A percentile compares a stretch with the other conserved stretches of the same genome.
These are phyloP conservation scores for Drosophila hydei DNA, from an alignment of 1,140 invertebrate genomes.

Conservation along the genomic window DNA sequence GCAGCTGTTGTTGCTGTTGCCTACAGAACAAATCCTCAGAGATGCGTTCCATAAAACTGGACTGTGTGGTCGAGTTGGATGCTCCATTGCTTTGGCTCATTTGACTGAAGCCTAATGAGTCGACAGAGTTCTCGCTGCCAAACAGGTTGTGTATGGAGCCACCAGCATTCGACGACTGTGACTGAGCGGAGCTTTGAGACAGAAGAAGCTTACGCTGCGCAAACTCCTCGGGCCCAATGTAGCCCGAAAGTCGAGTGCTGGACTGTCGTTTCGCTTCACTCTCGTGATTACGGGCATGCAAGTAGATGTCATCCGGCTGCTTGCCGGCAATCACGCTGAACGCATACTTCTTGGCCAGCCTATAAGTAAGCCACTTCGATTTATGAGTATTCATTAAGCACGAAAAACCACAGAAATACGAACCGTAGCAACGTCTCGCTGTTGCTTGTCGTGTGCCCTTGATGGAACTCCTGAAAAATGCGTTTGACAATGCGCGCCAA, in stretches of 20 bases:
- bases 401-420: not conserved
- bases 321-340: conserved; percentile 85
- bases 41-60: conserved; percentile 64
- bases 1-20: conserved; percentile 36
- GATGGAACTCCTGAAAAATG: conserved; percentile 80
- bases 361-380: conserved; percentile 18
- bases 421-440: conserved; percentile 83
- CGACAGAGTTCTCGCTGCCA: conserved; percentile 71
- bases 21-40: conserved; percentile 61
- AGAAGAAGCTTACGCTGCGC: conserved; percentile 64
- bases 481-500: conserved; percentile 85
- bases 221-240: conserved; percentile 80
- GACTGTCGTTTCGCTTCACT: conserved; percentile 62
- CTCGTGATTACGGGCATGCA: conserved; percentile 75
- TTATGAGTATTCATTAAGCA: not conserved
- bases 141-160: conserved; percentile 65
- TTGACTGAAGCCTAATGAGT: conserved; percentile 65
- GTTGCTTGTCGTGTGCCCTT: conserved; percentile 74
- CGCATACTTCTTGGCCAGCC: conserved; percentile 86
- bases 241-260: conserved; percentile 69
- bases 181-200: conserved; percentile 31
- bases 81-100: conserved; percentile 49
- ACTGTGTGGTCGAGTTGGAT: conserved; percentile 42
- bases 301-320: conserved; percentile 84
- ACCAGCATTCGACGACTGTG: conserved; percentile 19